These are phyloP conservation scores for Epinotia bilunana DNA, from an alignment of 2,888 invertebrate species.

Conservation along the genomic window DNA sequence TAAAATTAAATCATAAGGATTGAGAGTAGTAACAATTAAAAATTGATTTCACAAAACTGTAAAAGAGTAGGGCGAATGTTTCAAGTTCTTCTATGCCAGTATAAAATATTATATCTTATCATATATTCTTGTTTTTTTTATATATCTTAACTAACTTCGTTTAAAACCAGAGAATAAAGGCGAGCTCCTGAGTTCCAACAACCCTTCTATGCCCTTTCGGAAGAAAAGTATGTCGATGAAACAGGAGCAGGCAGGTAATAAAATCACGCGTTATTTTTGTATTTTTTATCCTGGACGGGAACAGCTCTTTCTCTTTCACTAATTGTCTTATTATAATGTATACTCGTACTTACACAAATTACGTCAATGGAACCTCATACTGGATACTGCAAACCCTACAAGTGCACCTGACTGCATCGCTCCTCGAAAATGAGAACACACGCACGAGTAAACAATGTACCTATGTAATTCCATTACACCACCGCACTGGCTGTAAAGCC, in stretches of 20 bases:
- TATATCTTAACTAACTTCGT: background rate
- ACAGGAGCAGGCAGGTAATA: conserved; percentile 7
- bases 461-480: conserved; percentile 68
- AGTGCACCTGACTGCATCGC: conserved; percentile 60
- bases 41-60: too few species aligned
- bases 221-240: background rate
- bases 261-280: background rate
- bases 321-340: background rate
- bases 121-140: background rate
- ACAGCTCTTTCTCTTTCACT: background rate
- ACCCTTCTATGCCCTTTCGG: conserved; percentile 6
- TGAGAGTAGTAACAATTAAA: too few species aligned
- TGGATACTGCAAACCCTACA: conserved; percentile 62
- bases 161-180: conserved; percentile 39
- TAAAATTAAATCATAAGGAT: too few species aligned
- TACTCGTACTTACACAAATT: conserved; percentile 43
- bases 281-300: background rate
- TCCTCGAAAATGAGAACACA: conserved; percentile 58
- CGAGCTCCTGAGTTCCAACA: conserved; percentile 44
- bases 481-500: conserved; percentile 56
- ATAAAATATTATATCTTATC: background rate
- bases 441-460: conserved; percentile 60
- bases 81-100: background rate
- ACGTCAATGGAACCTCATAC: conserved; percentile 52
- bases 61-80: too few species aligned